These are phyloP conservation scores for Callospermophilus lateralis DNA, from an alignment of 2,113 vertebrate species.

Conservation along the genomic window DNA sequence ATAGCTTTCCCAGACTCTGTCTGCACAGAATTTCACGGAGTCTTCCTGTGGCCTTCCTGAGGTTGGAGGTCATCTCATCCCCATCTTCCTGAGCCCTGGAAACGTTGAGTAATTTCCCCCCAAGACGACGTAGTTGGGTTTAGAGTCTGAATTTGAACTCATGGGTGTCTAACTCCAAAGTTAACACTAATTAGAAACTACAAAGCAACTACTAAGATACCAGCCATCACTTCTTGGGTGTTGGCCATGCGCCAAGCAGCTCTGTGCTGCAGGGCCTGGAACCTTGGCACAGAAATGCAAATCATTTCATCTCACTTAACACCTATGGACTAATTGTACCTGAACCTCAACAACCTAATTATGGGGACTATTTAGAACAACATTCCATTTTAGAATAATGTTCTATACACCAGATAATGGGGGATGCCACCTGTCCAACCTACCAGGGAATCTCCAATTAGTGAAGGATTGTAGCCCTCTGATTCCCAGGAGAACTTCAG, in stretches of 20 bases:
- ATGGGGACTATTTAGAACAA: constrained; percentile 14
- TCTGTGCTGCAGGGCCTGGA: background rate
- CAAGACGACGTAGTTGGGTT: background rate
- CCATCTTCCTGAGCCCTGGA: background rate
- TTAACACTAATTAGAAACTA: background rate
- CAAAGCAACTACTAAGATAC: background rate
- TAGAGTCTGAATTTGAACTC: background rate
- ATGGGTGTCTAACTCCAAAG: background rate
- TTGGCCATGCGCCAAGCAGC: background rate
- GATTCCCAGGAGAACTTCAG: background rate
- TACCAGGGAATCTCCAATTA: background rate
- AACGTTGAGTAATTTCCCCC: background rate
- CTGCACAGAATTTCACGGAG: background rate
- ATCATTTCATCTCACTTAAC: background rate
- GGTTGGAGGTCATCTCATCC: background rate
- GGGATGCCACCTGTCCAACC: background rate
- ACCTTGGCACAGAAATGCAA: background rate
- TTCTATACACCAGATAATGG: background rate
- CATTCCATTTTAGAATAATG: background rate
- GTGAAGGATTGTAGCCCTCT: background rate
- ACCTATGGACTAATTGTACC: background rate
- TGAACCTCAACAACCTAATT: constrained; percentile 24
- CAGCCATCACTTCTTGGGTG: background rate
- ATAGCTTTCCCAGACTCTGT: background rate
- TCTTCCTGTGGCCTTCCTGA: background rate